These are phyloP conservation scores for Mionectes olivaceus DNA, from an alignment of 2,797 vertebrate species.

Conservation along the genomic window DNA sequence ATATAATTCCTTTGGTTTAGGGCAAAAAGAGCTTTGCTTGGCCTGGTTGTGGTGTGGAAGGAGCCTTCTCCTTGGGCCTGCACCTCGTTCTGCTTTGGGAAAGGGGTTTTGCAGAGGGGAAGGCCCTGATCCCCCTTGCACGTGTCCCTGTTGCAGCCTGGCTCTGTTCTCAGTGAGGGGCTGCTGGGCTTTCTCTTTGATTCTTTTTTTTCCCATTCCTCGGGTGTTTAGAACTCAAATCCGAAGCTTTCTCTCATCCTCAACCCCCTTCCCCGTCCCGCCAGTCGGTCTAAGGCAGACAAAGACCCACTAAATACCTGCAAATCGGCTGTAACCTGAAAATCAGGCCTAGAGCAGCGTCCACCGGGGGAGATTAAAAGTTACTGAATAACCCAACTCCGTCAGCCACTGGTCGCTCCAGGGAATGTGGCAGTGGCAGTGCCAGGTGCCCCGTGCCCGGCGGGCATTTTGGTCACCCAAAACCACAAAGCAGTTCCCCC, in stretches of 20 bases:
- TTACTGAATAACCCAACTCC: constrained; percentile 30
- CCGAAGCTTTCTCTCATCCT: neutral
- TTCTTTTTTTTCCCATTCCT: accelerated
- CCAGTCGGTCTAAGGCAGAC: accelerated
- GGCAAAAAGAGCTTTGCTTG: neutral
- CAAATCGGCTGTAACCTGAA: neutral
- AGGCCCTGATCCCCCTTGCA: accelerated
- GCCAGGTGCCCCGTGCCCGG: neutral
- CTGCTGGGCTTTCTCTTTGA: neutral
- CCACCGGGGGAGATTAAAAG: neutral
- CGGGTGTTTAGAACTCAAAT: neutral
- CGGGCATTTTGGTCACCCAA: neutral
- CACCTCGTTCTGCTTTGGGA: neutral
- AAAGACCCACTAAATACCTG: accelerated
- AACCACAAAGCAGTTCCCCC: accelerated
- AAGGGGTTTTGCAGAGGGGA: neutral
- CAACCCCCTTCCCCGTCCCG: accelerated
- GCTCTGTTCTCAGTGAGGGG: neutral
- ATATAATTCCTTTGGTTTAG: neutral
- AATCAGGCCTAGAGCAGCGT: neutral
- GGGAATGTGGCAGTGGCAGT: accelerated
- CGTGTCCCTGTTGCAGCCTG: neutral
- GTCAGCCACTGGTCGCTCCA: accelerated
- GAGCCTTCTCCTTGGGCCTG: neutral
- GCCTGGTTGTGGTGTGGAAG: neutral